Conservation (phyloP, 2,797 vertebrate species). For the Oceanodroma leucorhoa region DNA sequence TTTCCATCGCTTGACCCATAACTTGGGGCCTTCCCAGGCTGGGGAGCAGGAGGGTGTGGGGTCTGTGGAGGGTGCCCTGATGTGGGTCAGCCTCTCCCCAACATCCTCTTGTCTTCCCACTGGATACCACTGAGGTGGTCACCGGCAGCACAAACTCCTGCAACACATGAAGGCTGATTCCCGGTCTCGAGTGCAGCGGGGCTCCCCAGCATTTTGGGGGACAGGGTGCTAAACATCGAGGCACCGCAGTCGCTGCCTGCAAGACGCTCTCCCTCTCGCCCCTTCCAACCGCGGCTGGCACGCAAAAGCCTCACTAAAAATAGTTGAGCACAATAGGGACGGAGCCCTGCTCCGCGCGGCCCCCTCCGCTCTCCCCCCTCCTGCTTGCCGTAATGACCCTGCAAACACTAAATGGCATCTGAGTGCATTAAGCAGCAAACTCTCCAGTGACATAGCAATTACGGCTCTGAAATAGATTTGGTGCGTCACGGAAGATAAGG, state of each 20-base stretch:
- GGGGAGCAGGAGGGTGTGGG: neutral
- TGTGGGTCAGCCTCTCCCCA: neutral
- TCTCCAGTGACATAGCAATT: constrained; percentile 90
- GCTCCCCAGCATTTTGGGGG: neutral
- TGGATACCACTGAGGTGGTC: fast-evolving
- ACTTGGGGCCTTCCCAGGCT: neutral
- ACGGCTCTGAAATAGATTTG: constrained; percentile 92
- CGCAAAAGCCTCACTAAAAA: constrained; percentile 20
- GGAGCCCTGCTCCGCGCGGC: neutral
- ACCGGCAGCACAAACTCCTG: neutral
- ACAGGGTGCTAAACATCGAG: neutral
- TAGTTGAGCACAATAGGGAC: constrained; percentile 38
- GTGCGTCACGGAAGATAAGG: constrained; percentile 88
- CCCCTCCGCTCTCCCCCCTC: constrained; percentile 41
- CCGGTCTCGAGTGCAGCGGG: neutral
- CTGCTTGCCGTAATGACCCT: constrained; percentile 78
- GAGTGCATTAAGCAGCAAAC: constrained; percentile 84
- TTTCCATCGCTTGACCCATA: neutral
- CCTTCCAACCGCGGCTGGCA: neutral
- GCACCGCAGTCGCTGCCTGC: fast-evolving
- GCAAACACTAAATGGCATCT: constrained; percentile 85
- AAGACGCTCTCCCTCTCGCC: neutral
- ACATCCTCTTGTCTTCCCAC: neutral
- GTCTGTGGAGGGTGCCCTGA: neutral
- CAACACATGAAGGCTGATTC: neutral